Evolutionary conservation across 2,888 invertebrate species (phyloP).

Genomic region (Cheilosia soror): DNA sequence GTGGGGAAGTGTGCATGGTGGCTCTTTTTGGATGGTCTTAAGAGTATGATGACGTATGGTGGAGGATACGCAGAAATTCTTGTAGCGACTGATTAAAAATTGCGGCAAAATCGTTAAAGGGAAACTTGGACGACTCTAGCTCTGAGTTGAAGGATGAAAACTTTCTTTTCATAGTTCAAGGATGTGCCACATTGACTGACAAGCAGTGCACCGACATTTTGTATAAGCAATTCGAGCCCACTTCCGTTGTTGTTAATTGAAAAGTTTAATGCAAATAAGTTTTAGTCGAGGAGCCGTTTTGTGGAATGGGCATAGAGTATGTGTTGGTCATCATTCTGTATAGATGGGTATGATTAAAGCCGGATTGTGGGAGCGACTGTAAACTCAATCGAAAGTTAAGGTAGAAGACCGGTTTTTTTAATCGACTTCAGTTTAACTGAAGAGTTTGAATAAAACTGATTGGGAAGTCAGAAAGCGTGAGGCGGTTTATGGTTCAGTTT

Average conservation of each 20-base stretch:
- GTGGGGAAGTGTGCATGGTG: slow-evolving; percentile 29
- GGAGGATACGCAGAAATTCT: slow-evolving; percentile 42
- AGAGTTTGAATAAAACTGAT: too few species aligned
- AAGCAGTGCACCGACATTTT: slow-evolving; percentile 22
- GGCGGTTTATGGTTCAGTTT: too few species aligned
- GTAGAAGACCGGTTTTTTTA: too few species aligned
- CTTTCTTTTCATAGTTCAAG: slow-evolving; percentile 46
- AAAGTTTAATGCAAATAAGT: slow-evolving; percentile 27
- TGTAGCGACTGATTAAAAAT: slow-evolving; percentile 65
- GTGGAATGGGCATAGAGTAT: not conserved
- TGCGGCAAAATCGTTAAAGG: slow-evolving; percentile 27
- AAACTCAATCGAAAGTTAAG: too few species aligned
- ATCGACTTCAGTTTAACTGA: too few species aligned
- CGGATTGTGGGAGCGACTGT: too few species aligned
- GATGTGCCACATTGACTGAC: slow-evolving; percentile 74
- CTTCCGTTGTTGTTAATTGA: slow-evolving; percentile 65
- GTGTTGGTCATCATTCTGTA: not conserved
- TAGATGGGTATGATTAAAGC: too few species aligned
- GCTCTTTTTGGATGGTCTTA: slow-evolving; percentile 37
- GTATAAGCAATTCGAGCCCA: slow-evolving; percentile 54
- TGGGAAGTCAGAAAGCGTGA: too few species aligned
- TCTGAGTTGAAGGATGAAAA: slow-evolving; percentile 31
- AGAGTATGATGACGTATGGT: not conserved
- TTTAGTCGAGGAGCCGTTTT: not conserved
- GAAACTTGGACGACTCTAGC: not conserved